phyloP scores from a whole-genome alignment of 2,797 vertebrate genomes.

The Arremon aurantiirostris region DNA sequence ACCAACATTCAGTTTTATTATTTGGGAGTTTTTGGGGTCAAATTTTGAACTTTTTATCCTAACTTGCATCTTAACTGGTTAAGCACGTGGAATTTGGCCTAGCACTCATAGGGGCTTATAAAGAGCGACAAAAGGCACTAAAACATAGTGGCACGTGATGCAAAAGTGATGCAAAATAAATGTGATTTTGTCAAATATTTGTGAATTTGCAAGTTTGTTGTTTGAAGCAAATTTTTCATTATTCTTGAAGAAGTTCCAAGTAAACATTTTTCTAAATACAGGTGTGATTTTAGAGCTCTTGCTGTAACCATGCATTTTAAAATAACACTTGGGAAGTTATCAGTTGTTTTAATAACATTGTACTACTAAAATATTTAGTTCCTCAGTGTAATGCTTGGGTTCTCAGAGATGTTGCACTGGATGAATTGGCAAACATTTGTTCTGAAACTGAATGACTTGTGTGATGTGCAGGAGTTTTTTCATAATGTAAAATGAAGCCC shows the following conservation, averaged over 20 bases:
- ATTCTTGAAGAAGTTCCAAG: not conserved
- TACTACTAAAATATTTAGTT: not conserved
- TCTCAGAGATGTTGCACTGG: not conserved
- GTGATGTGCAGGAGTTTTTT: not conserved
- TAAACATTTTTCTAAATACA: not conserved
- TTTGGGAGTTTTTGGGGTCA: not conserved
- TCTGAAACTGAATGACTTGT: not conserved
- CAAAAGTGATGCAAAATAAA: not conserved
- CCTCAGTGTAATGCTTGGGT: not conserved
- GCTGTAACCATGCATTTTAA: not conserved
- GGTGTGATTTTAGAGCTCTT: not conserved
- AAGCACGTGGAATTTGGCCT: not conserved
- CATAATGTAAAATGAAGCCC: not conserved
- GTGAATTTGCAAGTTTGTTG: not conserved
- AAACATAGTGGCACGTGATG: not conserved
- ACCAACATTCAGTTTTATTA: not conserved
- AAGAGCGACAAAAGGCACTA: not conserved
- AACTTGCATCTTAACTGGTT: not conserved
- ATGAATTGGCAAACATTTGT: not conserved
- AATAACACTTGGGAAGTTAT: not conserved
- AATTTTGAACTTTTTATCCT: not conserved
- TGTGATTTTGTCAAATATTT: not conserved
- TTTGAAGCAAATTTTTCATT: not conserved
- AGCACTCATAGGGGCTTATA: fast-evolving
- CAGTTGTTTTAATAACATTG: not conserved